Evolutionary conservation across 2,113 vertebrate genomes (phyloP), one percentile per base, ranked within the genome.

Genomic region (Nestor notabilis): DNA sequence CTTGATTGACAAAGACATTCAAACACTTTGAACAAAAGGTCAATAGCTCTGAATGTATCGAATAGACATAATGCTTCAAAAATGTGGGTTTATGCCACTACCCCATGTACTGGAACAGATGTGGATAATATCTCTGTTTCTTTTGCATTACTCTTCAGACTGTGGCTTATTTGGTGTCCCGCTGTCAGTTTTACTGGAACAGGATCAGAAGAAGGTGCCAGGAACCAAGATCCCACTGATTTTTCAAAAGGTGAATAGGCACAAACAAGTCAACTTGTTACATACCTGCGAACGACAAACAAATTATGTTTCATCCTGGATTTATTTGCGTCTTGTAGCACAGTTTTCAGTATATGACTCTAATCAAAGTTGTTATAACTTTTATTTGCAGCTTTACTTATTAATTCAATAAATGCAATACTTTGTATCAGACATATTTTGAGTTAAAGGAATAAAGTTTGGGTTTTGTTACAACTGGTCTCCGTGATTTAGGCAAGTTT

Each of bases 131-230:
- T 43, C 44, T 93, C 37, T 3, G 6, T 83, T 93, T 70, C 24
- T 84, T 96, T 95, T 95, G 53, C 85, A 95, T 90, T 83, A 29
- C 94, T 79, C 63, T 97, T 63, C 97, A 99, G 99, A 99, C 82
- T 98, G 97, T 39, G 99, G 99, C 77, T 96, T 99, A 77, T 99
- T 99, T 90, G 98, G 98, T 78, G 98, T 99, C 94, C 98, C 99
- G 37, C 96, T 99, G 49, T 69, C 97, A 39, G 95, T 98, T 74
- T 97, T 99, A 93, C 84, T 99, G 98, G 99, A 99, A 50, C 99
- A 99, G 95, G 99, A 99, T 98, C 99, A 99, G 95, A 99, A 97
- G 78, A 98, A 97, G 88, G 53, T 93, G 28, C 97, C 98, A 61
- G 99, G 99, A 80, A 98, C 98, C 78, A 99, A 98, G 97, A 99